Base-by-base conservation (phyloP, 1,140 invertebrate species). In the Kradibia gibbosae region DNA sequence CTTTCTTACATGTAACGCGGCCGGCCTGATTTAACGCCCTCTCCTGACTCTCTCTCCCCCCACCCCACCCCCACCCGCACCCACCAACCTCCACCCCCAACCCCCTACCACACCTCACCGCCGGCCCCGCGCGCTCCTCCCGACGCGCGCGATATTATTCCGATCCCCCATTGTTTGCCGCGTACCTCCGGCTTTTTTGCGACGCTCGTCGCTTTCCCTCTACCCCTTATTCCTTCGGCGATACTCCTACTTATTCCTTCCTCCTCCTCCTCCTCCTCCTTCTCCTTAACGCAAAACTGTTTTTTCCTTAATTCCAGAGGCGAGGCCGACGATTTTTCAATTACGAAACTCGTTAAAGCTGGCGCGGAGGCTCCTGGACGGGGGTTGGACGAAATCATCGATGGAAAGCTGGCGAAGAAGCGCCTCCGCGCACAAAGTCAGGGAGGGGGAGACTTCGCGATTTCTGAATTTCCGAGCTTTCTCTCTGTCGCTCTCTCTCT, bases 321-420 rank as follows among this genome's bases (percentile, higher is more conserved):
- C 57, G 15, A 22, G 20, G 25, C 67, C 15, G 48, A 70, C 62
- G 65, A 80, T 73, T 80, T 73, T 80, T 73, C 78, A 80, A 80
- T 73, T 80, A 80, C 8, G n/a, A 72, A 80, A 73, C 78, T 80
- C 78, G 36, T 73, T 72, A 62, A 48, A n/a, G n/a, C n/a, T n/a
- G 53, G 70, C 70, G 36, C 67, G 25, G 15, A n/a, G 10, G 45
- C 48, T 45, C 42, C n/a, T 0, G 31, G 48, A 34, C 22, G 34
- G 25, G 17, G 45, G 11, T 3, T 8, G 53, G 31, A n/a, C n/a
- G 67, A 79, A 67, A 65, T 50, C 45, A 78, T 78, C 60, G 50
- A n/a, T n/a, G n/a, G n/a, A n/a, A n/a, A 67, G 50, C 60, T 39
- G 4, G 76, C 1, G 53, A 13, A 20, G n/a, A 62, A 39, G 34